Evolutionary conservation across 2,113 vertebrate species (phyloP), one percentile per base, ranked within the genome.

Genomic region (Sylvia atricapilla): DNA sequence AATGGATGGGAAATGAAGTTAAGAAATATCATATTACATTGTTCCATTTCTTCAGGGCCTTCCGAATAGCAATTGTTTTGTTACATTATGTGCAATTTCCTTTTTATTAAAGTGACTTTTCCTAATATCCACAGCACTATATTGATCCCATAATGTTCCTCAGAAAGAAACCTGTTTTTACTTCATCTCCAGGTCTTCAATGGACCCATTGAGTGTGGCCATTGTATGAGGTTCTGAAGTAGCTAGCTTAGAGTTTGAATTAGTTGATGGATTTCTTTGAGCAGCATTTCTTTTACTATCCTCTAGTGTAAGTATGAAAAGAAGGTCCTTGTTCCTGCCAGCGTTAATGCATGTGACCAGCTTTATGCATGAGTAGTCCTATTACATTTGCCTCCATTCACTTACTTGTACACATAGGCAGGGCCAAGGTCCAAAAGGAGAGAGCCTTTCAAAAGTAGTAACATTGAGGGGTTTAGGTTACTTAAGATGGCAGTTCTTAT

Each of bases 1-100:
- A 96, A 74, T 82, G 94, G 92, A 89, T 97, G 96, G 96, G 92
- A 97, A 97, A 94, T 69, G 93, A 96, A 97, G 90, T 97, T 93
- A 89, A 76, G 91, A 91, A 96, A 93, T 82, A 84, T 95, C 80
- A 22, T 74, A 62, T 92, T 90, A 89, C 76, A 53, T 82, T 89
- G 83, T 93, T 90, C 91, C 67, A 35, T 92, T 96, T 95, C 81
- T 95, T 94, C 93, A 75, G 68, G 60, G 81, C 69, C 72, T 95
- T 97, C 91, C 91, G 75, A 95, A 93, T 74, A 85, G 68, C 70
- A 82, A 96, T 95, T 91, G 95, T 96, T 96, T 93, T 93, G 92
- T 96, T 96, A 89, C 74, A 94, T 95, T 95, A 96, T 91, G 92
- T 95, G 94, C 88, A 90, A 84, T 92, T 95, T 97, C 69, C 62